phyloP scores from a whole-genome alignment of 1,140 invertebrate genomes.

The Drosophila insularis region DNA sequence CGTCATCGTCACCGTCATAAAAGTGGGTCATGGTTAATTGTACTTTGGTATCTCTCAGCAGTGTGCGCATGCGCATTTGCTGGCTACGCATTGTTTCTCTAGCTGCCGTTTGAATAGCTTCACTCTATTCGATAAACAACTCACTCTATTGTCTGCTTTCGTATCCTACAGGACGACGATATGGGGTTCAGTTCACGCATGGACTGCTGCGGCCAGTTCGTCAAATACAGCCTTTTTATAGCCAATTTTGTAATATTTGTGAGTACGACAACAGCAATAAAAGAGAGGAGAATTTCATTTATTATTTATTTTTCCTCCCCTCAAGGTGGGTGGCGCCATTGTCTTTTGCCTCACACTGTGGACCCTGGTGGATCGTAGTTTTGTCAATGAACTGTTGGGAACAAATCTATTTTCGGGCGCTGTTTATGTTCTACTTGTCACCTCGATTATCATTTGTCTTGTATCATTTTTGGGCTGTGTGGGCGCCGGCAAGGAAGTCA shows the following conservation, averaged over 20 bases:
- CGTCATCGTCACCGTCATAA: slow-evolving; percentile 14
- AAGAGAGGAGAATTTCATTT: neutral
- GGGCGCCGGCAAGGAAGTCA: slow-evolving; percentile 93
- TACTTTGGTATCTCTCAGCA: slow-evolving; percentile 57
- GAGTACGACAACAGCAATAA: slow-evolving; percentile 83
- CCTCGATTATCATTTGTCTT: slow-evolving; percentile 89
- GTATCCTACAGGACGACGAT: slow-evolving; percentile 76
- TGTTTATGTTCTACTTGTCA: slow-evolving; percentile 90
- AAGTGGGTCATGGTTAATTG: slow-evolving; percentile 79
- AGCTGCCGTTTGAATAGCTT: slow-evolving; percentile 37
- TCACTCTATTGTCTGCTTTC: too few relatives aligned
- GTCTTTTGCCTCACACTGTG: slow-evolving; percentile 90
- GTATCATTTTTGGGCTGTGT: slow-evolving; percentile 93
- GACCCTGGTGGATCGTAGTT: slow-evolving; percentile 91
- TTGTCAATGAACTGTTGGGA: slow-evolving; percentile 90
- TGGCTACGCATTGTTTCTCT: slow-evolving; percentile 38
- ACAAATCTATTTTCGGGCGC: slow-evolving; percentile 92
- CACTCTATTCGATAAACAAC: neutral
- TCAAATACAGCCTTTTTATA: slow-evolving; percentile 92
- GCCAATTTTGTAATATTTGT: slow-evolving; percentile 94
- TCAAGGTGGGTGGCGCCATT: slow-evolving; percentile 88
- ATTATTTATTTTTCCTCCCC: neutral
- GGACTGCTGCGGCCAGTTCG: slow-evolving; percentile 90
- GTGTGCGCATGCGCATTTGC: slow-evolving; percentile 40
- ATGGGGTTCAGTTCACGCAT: slow-evolving; percentile 89